A percentile compares a stretch with the other conserved stretches of the same genome.
Conservation (phyloP, 2,113 vertebrate genomes). For the Actenoides hombroni region DNA sequence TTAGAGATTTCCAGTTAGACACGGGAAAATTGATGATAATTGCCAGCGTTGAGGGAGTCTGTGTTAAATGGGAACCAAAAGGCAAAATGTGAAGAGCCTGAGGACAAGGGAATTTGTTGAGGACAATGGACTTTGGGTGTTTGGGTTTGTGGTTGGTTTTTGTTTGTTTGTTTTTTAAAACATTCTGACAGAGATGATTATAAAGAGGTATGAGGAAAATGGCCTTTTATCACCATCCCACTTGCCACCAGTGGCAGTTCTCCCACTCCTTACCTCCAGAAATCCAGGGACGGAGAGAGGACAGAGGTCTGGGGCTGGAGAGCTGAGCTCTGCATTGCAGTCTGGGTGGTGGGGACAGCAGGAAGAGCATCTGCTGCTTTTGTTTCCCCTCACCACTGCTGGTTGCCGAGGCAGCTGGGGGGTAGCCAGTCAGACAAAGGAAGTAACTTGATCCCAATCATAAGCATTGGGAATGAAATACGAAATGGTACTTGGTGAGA, state of each 20-base stretch:
- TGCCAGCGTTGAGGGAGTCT: not conserved
- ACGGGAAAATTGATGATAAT: not conserved
- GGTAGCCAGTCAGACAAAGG: not conserved
- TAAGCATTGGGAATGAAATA: not conserved
- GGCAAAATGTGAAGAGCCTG: not conserved
- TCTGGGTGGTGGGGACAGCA: not conserved
- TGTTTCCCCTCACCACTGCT: not conserved
- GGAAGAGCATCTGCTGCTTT: not conserved
- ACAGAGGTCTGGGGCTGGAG: not conserved
- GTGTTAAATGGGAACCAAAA: not conserved
- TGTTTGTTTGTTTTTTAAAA: not conserved
- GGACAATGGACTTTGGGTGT: not conserved
- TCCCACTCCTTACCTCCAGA: not conserved
- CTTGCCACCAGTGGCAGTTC: not conserved
- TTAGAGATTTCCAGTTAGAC: constrained; percentile 26
- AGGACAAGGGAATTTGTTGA: not conserved
- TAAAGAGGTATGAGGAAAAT: not conserved
- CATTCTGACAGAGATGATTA: not conserved
- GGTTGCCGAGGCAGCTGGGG: not conserved
- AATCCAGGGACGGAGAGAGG: not conserved
- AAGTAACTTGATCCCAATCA: not conserved
- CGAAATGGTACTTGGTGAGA: not conserved
- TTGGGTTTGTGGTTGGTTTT: not conserved
- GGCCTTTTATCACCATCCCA: not conserved
- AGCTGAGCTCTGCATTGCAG: not conserved